Evolutionary conservation across 92 coral and sea anemone species (phyloP).

Genomic region (Phenganax stokvisi): DNA sequence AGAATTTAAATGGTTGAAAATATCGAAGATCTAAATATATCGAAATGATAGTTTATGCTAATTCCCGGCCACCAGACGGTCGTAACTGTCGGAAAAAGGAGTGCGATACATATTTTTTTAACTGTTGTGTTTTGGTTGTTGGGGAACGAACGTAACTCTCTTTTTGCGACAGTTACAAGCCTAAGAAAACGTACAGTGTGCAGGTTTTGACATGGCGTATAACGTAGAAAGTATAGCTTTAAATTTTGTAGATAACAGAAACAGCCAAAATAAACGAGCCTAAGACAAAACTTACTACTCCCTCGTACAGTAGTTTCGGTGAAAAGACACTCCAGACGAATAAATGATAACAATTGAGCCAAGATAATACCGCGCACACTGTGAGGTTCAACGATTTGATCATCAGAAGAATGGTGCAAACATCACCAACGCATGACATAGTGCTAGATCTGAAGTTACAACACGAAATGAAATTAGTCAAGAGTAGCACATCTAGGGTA

Average conservation of each 20-base stretch:
- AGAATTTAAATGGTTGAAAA: too few relatives aligned
- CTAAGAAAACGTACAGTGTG: neutral
- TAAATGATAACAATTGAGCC: constrained; percentile 90
- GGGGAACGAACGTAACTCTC: too few relatives aligned
- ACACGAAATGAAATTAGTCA: neutral
- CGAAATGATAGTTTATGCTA: too few relatives aligned
- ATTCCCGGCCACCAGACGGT: too few relatives aligned
- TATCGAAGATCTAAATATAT: too few relatives aligned
- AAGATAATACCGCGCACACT: constrained; percentile 72
- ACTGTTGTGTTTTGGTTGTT: too few relatives aligned
- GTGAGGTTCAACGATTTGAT: constrained; percentile 63
- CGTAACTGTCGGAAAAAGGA: too few relatives aligned
- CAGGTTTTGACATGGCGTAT: neutral
- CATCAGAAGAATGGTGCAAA: constrained; percentile 62
- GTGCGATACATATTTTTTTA: too few relatives aligned
- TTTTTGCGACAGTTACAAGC: neutral
- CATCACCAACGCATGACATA: constrained; percentile 31
- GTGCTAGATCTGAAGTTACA: constrained; percentile 3
- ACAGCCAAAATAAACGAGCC: constrained; percentile 21
- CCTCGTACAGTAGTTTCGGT: constrained; percentile 83
- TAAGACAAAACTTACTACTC: constrained; percentile 49
- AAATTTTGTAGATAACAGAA: constrained; percentile 12
- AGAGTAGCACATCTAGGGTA: too few relatives aligned
- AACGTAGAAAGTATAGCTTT: neutral
- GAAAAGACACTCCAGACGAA: constrained; percentile 99